Base-by-base conservation (phyloP, 2,888 invertebrate species). In the Esperia sulphurella region DNA sequence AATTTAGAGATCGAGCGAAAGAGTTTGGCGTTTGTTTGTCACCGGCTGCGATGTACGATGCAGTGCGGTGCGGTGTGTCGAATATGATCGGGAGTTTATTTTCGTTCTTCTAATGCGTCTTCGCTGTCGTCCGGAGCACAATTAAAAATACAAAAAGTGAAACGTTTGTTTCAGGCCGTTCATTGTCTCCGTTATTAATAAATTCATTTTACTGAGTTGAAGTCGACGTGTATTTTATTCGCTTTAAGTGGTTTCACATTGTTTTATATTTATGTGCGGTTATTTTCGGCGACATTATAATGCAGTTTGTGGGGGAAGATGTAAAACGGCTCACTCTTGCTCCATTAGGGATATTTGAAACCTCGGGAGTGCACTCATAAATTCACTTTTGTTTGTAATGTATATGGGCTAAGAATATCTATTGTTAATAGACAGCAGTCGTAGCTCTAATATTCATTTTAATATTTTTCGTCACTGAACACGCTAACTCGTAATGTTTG, bases 161-260 rank as follows among this genome's bases (percentile, higher is more conserved):
- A 81, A 75, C 84, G 81, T 83, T 87, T 80, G 86, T 87, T 88
- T 86, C 86, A 89, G 88, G 85, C 89, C 89, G 83, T 87, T 88
- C 89, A 89, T 89, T 89, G 89, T 89, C 89, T 89, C 79, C 71
- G 88, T 86, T 89, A 89, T 89, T 89, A 89, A 89, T 89, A 89
- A 89, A 88, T 89, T 89, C 88, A 89, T 89, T 89, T 89, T 88
- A 88, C 79, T 68, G 88, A 87, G 87, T 83, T 79, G 85, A 83
- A 84, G 84, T 79, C 75, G 86, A 86, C 86, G 83, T 89, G 87
- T 87, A 87, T 88, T 89, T 89, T 89, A 89, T 89, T 88, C 88
- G 86, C 88, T 89, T 87, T 89, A 89, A 89, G 89, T 89, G 89
- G 89, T 88, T 87, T 88, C 87, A 89, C 89, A 88, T 89, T 89